Conservation (phyloP, 2,888 invertebrate genomes). For the Metopia argyrocephala region DNA sequence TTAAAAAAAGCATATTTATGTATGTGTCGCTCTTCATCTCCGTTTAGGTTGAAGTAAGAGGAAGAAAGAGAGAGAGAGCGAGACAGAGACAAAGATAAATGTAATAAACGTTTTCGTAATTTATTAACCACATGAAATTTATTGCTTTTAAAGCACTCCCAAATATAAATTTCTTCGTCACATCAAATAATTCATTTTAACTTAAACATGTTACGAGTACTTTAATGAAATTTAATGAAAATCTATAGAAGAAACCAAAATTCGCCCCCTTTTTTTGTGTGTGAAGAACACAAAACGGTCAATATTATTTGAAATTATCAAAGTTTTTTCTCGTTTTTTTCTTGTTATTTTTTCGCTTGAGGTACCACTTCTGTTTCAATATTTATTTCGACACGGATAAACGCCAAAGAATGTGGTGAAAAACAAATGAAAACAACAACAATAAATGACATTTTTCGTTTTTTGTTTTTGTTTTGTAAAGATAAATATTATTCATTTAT, state of each 20-base stretch:
- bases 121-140: neutral
- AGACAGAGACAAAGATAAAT: too few relatives aligned
- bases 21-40: too few relatives aligned
- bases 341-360: conserved; percentile 34
- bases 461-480: conserved; percentile 22
- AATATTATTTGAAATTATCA: neutral
- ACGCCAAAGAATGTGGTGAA: conserved; percentile 55
- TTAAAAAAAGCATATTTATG: too few relatives aligned
- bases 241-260: neutral
- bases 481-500: neutral
- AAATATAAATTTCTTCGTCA: too few relatives aligned
- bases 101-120: too few relatives aligned
- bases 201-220: conserved; percentile 32
- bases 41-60: too few relatives aligned
- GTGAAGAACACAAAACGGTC: neutral
- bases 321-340: neutral
- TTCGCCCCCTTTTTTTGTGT: neutral
- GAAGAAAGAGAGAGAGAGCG: too few relatives aligned
- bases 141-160: neutral
- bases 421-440: neutral
- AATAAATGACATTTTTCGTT: conserved; percentile 52
- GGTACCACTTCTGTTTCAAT: conserved; percentile 50
- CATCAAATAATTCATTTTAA: conserved; percentile 37
- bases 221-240: conserved; percentile 5
- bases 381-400: conserved; percentile 55